Base-by-base conservation (phyloP, 2,797 vertebrate species). In the Scolopax bukidnonensis region DNA sequence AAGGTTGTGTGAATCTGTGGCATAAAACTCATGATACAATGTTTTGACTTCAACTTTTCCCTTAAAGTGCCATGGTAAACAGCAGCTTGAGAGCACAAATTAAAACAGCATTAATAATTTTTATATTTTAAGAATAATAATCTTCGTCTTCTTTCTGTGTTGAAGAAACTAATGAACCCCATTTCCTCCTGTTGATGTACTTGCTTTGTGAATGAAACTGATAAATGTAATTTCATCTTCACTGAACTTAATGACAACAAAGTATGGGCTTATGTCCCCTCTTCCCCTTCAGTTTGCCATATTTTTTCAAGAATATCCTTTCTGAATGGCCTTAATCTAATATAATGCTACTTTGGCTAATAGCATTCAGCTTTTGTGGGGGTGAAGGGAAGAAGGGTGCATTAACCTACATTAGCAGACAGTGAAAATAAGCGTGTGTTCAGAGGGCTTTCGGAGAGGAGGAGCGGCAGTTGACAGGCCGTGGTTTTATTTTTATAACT, bases 281-380 rank as follows among this genome's bases (percentile, higher is more conserved):
- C 70, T 63, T 83, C 33, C 32, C 47, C 53, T 79, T 60, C 5
- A 9, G 69, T 84, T 93, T 81, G 25, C 33, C 24, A 1, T 36
- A 11, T 93, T 80, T 91, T 61, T 68, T 33, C 67, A 89, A 76
- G 80, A 91, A 53, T 91, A 76, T 84, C 75, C 61, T 82, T 88
- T 87, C 67, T 71, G 77, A 87, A 77, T 81, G 71, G 36, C 64
- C 87, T 57, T 96, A 92, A 96, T 95, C 75, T 93, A 91, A 84
- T 82, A 28, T 76, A 93, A 95, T 84, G 86, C 77, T 94, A 8
- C 87, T 96, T 95, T 92, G 84, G 87, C 60, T 95, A 89, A 89
- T 32, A 92, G 78, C 84, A 18, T 82, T 88, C 70, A 41, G 74
- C 45, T 81, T 92, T 76, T 38, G 1, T 11, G 36, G 89, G 68